phyloP scores from a whole-genome alignment of 1,140 invertebrate genomes.

The Hestina assimilis region DNA sequence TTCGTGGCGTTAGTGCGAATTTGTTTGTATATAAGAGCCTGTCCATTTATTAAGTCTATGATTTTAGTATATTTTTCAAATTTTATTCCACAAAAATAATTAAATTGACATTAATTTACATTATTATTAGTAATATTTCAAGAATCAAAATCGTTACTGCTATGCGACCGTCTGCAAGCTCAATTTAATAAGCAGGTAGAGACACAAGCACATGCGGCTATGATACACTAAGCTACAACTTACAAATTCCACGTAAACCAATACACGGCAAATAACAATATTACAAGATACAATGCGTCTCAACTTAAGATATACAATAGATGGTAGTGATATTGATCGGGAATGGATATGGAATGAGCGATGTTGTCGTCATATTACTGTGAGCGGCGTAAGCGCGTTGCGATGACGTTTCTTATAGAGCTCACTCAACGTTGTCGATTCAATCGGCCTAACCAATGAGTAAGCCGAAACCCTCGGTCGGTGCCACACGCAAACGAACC shows the following conservation, averaged over 20 bases:
- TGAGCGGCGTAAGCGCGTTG: slow-evolving; percentile 46
- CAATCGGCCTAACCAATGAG: slow-evolving; percentile 30
- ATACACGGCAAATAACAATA: not conserved
- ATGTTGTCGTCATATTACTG: not conserved
- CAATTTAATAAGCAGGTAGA: not conserved
- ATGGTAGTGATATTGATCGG: not conserved
- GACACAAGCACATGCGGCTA: not conserved
- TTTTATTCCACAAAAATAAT: too few species aligned
- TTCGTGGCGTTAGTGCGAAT: too few species aligned
- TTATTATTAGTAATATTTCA: not conserved
- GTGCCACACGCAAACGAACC: slow-evolving; percentile 29
- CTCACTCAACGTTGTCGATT: slow-evolving; percentile 18
- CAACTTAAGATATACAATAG: not conserved
- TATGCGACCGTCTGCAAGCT: not conserved
- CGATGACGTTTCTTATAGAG: slow-evolving; percentile 39
- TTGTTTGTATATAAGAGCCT: too few species aligned
- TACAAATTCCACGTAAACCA: not conserved
- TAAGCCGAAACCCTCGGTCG: slow-evolving; percentile 20
- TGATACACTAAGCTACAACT: not conserved
- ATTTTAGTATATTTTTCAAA: too few species aligned
- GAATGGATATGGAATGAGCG: not conserved
- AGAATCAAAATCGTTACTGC: not conserved
- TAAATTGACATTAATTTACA: too few species aligned
- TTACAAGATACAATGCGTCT: not conserved
- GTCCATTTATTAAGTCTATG: too few species aligned